Conservation (phyloP, 1,140 invertebrate genomes). For the Parapsyche elsis region DNA sequence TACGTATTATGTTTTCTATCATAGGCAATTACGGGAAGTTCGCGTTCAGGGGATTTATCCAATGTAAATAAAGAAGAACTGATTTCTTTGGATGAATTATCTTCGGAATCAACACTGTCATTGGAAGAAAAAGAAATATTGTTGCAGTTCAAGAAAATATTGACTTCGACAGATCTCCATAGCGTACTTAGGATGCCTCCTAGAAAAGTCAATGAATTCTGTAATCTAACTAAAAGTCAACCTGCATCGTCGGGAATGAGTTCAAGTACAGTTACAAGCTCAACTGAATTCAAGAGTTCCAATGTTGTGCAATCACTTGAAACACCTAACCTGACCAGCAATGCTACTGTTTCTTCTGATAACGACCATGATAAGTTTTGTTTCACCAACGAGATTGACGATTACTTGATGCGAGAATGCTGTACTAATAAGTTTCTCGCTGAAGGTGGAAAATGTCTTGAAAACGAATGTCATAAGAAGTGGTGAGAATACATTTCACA, state of each 20-base stretch:
- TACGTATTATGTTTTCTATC: too few species aligned
- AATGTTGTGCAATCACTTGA: too few species aligned
- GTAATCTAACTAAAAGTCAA: not conserved
- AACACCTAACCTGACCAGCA: too few species aligned
- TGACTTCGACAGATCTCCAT: not conserved
- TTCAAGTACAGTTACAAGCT: not conserved
- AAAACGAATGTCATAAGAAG: conserved; percentile 13
- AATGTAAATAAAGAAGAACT: not conserved
- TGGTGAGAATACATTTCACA: conserved; percentile 20
- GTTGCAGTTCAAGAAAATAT: conserved; percentile 7
- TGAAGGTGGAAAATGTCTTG: conserved; percentile 21
- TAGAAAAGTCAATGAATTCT: not conserved
- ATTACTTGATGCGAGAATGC: conserved; percentile 7
- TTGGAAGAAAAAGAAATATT: not conserved
- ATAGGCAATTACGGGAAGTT: not conserved
- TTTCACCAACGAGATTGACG: not conserved
- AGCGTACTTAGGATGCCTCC: conserved; percentile 1
- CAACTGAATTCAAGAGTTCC: not conserved
- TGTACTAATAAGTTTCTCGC: conserved; percentile 27
- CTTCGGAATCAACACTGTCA: not conserved
- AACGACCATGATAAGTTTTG: not conserved
- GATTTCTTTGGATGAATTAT: not conserved
- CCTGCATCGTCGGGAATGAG: not conserved
- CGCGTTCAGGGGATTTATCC: not conserved
- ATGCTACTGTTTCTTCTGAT: not conserved